Evolutionary conservation across 2,797 vertebrate species (phyloP).

Genomic region (Gephyroberyx darwinii): DNA sequence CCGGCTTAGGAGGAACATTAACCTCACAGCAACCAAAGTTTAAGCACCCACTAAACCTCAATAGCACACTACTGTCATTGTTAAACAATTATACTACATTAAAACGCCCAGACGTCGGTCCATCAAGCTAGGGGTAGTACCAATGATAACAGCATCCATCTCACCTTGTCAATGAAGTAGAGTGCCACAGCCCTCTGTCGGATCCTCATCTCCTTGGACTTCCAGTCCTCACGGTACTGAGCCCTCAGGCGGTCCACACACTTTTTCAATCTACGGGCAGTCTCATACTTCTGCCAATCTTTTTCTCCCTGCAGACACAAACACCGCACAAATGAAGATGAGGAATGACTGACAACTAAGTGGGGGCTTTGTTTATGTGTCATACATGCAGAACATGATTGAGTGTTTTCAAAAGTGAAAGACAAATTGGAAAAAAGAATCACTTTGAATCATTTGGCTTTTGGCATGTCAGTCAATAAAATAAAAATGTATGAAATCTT

Average conservation of each 20-base stretch:
- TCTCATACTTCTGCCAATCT: conserved; percentile 99
- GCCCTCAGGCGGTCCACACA: conserved; percentile 92
- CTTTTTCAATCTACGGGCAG: conserved; percentile 91
- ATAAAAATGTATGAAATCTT: too few relatives aligned
- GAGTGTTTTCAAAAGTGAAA: too few relatives aligned
- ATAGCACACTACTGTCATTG: conserved; percentile 8
- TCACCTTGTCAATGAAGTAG: conserved; percentile 98
- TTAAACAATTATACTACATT: conserved; percentile 21
- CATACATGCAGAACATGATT: too few relatives aligned
- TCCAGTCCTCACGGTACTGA: conserved; percentile 97
- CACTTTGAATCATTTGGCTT: too few relatives aligned
- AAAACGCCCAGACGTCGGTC: not conserved
- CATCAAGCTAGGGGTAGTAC: not conserved
- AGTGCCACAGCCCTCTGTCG: conserved; percentile 95
- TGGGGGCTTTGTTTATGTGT: too few relatives aligned
- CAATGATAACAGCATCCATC: not conserved
- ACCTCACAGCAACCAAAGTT: conserved; percentile 13
- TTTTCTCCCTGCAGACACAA: conserved; percentile 90
- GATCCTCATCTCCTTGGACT: conserved; percentile 98
- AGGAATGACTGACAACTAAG: too few relatives aligned
- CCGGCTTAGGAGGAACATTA: conserved; percentile 31
- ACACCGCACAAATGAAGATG: not conserved
- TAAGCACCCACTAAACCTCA: conserved; percentile 24
- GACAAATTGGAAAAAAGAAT: too few relatives aligned
- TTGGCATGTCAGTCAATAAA: too few relatives aligned